Evolutionary conservation across 2,113 vertebrate species (phyloP), one percentile per base, ranked within the genome.

Genomic region (Lathamus discolor): DNA sequence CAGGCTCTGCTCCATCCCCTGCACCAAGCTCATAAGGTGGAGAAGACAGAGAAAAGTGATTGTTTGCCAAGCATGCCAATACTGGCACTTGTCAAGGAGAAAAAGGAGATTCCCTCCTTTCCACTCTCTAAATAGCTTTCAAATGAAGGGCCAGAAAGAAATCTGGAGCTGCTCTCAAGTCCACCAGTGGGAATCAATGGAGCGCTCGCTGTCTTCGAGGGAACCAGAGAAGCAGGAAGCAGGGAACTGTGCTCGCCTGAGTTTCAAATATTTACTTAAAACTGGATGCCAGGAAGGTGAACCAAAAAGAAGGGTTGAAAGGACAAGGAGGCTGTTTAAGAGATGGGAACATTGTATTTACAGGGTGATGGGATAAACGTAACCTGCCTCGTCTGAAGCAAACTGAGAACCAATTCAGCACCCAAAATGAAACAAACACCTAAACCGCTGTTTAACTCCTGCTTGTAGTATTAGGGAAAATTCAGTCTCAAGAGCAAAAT

Each of bases 231-330:
- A 70, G 55, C 0, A 0, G 64, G 76, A 92, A 66, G 54, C 59
- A 70, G 24, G 62, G 41, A 88, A 31, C 31, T 63, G 55, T 0
- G 0, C 49, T 66, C 29, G 57, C 67, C 7, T 0, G 5, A 82
- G 28, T 70, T 94, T 66, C 61, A 91, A 89, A 49, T 57, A 75
- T 16, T 87, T 85, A 70, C 39, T 70, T 70, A 63, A 90, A 95
- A 80, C 27, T 81, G 61, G 33, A 70, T 2, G 4, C 68, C 61
- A 86, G 85, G n/a, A 70, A 88, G 41, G 73, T 90, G 46, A 91
- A 85, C 15, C 48, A 75, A 92, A 86, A 67, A 24, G 57, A 35
- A 62, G 3, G n/a, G 66, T 29, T 83, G 61, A 94, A 90, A 78
- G 64, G 43, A 68, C 9, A 70, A 5, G 19, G 43, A 68, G 64